phyloP scores from a whole-genome alignment of 1,140 invertebrate genomes.

The Megalonaias nervosa region DNA sequence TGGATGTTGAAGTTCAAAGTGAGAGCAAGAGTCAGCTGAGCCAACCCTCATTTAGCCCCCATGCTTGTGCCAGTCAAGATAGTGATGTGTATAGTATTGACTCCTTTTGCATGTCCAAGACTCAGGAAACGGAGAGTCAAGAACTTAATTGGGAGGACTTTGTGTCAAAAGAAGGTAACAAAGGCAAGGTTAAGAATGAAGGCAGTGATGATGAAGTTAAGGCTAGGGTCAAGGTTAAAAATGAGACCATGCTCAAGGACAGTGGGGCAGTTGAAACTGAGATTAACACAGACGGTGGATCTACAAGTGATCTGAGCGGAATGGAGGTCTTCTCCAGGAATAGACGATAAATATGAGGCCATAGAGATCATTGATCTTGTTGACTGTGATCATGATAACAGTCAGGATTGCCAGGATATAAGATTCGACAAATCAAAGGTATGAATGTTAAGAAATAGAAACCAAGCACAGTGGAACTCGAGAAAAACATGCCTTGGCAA shows the following conservation, averaged over 20 bases:
- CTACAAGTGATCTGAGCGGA: not conserved
- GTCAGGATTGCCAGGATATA: too few species aligned
- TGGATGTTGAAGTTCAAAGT: not conserved
- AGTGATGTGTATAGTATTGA: constrained; percentile 45
- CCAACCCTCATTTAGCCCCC: not conserved
- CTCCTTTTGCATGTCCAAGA: constrained; percentile 32
- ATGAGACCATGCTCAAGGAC: not conserved
- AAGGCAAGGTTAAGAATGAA: not conserved
- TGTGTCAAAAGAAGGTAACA: not conserved
- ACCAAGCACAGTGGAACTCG: too few species aligned
- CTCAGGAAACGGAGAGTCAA: constrained; percentile 7
- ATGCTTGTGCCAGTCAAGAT: not conserved
- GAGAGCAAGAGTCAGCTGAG: not conserved
- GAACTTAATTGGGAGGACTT: not conserved
- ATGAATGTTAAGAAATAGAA: too few species aligned
- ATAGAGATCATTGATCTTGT: not conserved
- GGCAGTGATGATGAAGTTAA: not conserved
- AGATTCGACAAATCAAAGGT: too few species aligned
- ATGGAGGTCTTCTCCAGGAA: not conserved
- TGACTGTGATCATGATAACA: too few species aligned
- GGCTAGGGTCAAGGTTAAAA: not conserved
- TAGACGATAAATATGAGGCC: not conserved
- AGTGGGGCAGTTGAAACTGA: not conserved
- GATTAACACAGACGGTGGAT: not conserved
- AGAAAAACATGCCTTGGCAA: too few species aligned